Conservation (phyloP, 2,888 invertebrate species). For the Luperina nickerlii region DNA sequence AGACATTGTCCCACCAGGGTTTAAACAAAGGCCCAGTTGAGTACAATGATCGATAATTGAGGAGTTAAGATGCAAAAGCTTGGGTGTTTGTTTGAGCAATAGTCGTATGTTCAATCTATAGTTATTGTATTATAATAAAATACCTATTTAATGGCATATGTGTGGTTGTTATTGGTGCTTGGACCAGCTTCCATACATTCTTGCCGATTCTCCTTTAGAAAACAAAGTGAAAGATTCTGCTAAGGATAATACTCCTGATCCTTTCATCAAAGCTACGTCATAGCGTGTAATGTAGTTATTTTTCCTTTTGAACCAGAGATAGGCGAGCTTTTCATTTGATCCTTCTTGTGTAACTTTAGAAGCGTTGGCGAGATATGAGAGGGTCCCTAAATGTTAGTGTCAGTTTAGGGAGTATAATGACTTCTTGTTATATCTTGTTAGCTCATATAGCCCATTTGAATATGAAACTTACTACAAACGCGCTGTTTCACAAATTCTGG, state of each 20-base stretch:
- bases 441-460: conserved; percentile 1
- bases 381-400: neutral
- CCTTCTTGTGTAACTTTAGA: conserved; percentile 8
- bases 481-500: neutral
- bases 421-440: neutral
- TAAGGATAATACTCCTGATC: neutral
- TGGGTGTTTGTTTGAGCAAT: neutral
- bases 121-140: too few relatives aligned
- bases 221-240: neutral
- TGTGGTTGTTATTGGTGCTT: too few relatives aligned
- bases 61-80: neutral
- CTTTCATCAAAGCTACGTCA: too few relatives aligned
- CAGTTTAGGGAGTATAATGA: conserved; percentile 8
- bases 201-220: neutral
- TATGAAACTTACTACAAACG: neutral
- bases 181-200: too few relatives aligned
- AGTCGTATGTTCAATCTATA: neutral
- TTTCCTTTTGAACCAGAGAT: neutral
- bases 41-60: conserved; percentile 7
- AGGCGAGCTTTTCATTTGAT: neutral
- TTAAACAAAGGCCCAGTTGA: neutral
- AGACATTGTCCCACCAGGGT: neutral
- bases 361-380: neutral
- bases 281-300: neutral
- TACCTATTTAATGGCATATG: too few relatives aligned